A percentile compares a stretch with the other conserved stretches of the same genome.
phyloP scores from a whole-genome alignment of 2,888 invertebrate genomes.

The Brachypterus glaber region DNA sequence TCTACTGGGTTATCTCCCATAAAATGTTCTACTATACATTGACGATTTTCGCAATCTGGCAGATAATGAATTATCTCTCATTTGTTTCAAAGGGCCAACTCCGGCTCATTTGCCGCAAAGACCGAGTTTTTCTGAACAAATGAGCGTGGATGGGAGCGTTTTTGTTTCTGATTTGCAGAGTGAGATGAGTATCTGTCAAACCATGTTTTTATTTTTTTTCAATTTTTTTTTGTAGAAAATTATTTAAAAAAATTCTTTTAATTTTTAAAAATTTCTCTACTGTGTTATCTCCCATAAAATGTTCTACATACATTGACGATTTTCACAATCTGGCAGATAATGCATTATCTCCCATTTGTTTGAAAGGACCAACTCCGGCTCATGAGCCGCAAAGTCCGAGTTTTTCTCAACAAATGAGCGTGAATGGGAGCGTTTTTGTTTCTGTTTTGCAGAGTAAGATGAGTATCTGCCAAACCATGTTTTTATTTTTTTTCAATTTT shows the following conservation, averaged over 20 bases:
- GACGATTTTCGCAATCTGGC: no score
- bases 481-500: no score
- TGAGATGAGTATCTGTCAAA: no score
- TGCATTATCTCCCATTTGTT: slow-evolving; percentile 29
- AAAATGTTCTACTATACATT: slow-evolving; percentile 27
- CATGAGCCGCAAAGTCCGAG: slow-evolving; percentile 44
- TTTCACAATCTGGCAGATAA: slow-evolving; percentile 23
- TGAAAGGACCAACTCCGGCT: slow-evolving; percentile 28
- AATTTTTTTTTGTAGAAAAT: no score
- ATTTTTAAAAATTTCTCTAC: no score
- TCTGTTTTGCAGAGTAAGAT: slow-evolving; percentile 39
- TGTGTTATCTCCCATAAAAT: no score
- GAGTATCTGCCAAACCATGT: no score
- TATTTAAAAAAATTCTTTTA: no score
- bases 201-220: no score
- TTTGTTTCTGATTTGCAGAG: slow-evolving; percentile 39
- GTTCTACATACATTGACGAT: no score
- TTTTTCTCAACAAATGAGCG: slow-evolving; percentile 25
- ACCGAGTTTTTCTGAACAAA: slow-evolving; percentile 29
- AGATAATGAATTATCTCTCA: slow-evolving; percentile 31
- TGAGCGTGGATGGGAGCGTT: slow-evolving; percentile 26
- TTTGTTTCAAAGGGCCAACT: slow-evolving; percentile 21
- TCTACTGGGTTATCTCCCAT: slow-evolving; percentile 29
- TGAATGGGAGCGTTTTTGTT: slow-evolving; percentile 25
- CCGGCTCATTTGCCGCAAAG: slow-evolving; percentile 44